Base-by-base conservation (phyloP, 2,888 invertebrate genomes). In the Catocala nupta region DNA sequence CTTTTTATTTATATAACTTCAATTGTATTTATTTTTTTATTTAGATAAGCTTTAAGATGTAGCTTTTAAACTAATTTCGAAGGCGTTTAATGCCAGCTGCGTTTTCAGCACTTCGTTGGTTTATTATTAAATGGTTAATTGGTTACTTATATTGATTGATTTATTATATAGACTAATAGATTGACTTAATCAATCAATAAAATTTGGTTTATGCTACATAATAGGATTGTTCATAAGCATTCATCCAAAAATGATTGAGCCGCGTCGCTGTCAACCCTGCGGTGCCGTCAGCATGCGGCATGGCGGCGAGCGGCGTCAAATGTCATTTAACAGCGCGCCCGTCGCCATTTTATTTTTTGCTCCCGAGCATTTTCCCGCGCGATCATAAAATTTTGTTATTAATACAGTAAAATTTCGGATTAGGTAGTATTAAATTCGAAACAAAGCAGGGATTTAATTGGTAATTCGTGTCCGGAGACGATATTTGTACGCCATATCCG, bases 381-480 rank as follows among this genome's bases (percentile, higher is more conserved):
- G 78, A 74, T 91, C 91, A 86, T 93, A 93, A 93, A 93, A 86
- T 84, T 73, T 89, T 90, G 90, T 90, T 91, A 91, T 90, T 91
- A 90, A 91, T 92, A 89, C 92, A 92, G 90, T 92, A 88, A 92
- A 93, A 91, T 92, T 92, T 93, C 88, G 85, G 91, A 91, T 92
- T 92, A 91, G 90, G 87, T 90, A 85, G 88, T 90, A 90, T 92
- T 91, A 89, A 91, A 92, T 90, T 90, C 85, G 90, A 90, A 92
- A 93, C 91, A 92, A 92, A 90, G 90, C 91, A 85, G 87, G 86
- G 89, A 89, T 92, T 93, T 92, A 91, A 92, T 93, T 92, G 91
- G 90, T 85, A 84, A 86, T 89, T 84, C 90, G 89, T 88, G 77
- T 71, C 71, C 69, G 55, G 58, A 51, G 72, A 60, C 67, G 73